Base-by-base conservation (phyloP, 2,888 invertebrate genomes). In the Crossocerus cetratus region DNA sequence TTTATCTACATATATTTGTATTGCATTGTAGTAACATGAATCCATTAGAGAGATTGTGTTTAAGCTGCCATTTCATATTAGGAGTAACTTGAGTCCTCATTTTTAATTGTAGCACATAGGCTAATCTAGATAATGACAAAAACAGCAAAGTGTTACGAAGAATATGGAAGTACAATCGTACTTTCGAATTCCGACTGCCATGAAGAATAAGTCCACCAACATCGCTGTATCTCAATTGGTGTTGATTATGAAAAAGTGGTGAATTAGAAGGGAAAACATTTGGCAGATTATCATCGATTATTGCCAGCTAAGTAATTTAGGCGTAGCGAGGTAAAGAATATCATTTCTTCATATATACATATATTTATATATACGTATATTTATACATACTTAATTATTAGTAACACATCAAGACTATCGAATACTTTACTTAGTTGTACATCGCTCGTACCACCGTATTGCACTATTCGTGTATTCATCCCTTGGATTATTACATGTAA, bases 31-130 rank as follows among this genome's bases (percentile, higher is more conserved):
- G 72, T 78, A 74, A 74, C 54, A 63, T 69, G 72, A 81, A 66
- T 74, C 80, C 79, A 62, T 81, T 77, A 78, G 78, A 82, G 80
- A 82, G 70, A 83, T 82, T 83, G 82, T 83, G 82, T 76, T 73
- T 78, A 69, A 81, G 74, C 64, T 70, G 62, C 21, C 72, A 69
- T 71, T 80, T 72, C 64, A 80, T 76, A 82, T 81, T 81, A 78
- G 80, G 80, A 86, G 81, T 84, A 86, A 85, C 84, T 84, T 84
- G 83, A 86, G 84, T 83, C 84, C 83, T 80, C 80, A 77, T 85
- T 85, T 80, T 83, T 78, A 76, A 81, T 77, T 83, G 69, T 83
- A 83, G 79, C 74, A 80, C 75, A 83, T 84, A 85, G 80, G 80
- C 81, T 84, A 82, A 83, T 83, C 81, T 85, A 81, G 83, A 79